phyloP scores from a whole-genome alignment of 2,113 vertebrate species.

The Papio anubis region DNA sequence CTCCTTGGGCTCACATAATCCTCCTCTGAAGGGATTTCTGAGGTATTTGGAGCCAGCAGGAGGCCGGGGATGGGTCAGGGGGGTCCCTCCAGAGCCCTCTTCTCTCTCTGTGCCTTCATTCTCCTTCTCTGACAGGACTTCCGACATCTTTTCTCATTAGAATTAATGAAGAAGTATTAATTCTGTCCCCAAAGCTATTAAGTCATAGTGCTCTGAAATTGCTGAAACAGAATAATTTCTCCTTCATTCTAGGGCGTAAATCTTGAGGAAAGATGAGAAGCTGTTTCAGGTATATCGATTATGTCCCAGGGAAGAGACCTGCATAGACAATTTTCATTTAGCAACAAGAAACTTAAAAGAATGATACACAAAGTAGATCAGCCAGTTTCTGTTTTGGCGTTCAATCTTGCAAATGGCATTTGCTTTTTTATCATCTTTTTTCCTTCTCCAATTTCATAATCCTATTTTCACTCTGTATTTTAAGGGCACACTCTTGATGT shows the following conservation, averaged over 20 bases:
- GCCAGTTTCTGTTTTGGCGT: neutral
- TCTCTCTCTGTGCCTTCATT: neutral
- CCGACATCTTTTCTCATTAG: neutral
- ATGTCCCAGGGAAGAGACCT: neutral
- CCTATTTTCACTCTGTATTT: neutral
- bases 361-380: accelerated
- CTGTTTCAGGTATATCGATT: neutral
- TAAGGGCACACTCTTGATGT: neutral
- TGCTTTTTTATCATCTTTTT: neutral
- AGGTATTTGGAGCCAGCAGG: neutral
- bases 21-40: neutral
- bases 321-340: neutral
- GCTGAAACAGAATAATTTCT: slow-evolving; percentile 47
- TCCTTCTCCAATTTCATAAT: neutral
- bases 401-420: neutral
- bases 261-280: slow-evolving; percentile 41
- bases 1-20: neutral
- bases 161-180: slow-evolving; percentile 52
- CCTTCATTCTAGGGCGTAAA: neutral
- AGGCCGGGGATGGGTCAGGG: neutral
- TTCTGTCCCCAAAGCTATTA: slow-evolving; percentile 56
- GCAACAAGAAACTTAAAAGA: neutral
- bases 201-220: neutral
- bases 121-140: neutral
- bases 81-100: neutral